Base-by-base conservation (phyloP, 2,797 vertebrate species). In the Geotrypetes seraphini region DNA sequence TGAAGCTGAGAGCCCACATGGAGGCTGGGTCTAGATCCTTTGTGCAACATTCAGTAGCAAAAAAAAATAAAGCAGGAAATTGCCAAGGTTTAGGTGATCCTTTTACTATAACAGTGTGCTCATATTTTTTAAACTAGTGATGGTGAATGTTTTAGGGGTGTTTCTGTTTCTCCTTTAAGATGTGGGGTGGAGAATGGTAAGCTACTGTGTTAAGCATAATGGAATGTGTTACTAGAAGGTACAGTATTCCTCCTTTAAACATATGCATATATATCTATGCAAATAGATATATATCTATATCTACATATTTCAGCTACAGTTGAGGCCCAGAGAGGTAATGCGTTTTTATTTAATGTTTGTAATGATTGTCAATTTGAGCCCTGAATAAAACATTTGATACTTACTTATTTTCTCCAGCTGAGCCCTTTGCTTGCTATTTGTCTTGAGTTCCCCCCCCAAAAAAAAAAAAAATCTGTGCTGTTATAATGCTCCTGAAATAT, bases 341-440 rank as follows among this genome's bases (percentile, higher is more conserved):
- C 57, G 66, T 44, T 55, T 61, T 47, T 66, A 56, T 64, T 60
- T 62, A 53, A 6, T 19, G 19, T 19, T 19, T 19, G 56, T 73
- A 56, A 62, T 18, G 22, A 57, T 65, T 69, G 65, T 78, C 70
- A 5, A 54, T 68, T 44, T 48, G 54, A 81, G 66, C 60, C 66
- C 62, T 71, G 40, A 70, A 75, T 81, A 73, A 73, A 81, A 79
- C 54, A 65, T 63, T 14, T 73, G 66, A 63, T 62, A 60, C 57
- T 69, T 65, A 48, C 10, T 5, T 29, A 19, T 19, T n/a, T 36
- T 51, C 22, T 69, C 53, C 43, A 57, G 32, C 56, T 54, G 69
- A 73, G 63, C 73, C 67, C 66, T 64, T 69, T 53, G 60, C 56
- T 66, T 70, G 51, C 65, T 66, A 38, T 69, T 70, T 73, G 46